Percentiles rank a stretch among this genome's conserved stretches.
Evolutionary conservation across 2,888 invertebrate genomes (phyloP).

Genomic region (Galeopsomyia nigrocyanea): DNA sequence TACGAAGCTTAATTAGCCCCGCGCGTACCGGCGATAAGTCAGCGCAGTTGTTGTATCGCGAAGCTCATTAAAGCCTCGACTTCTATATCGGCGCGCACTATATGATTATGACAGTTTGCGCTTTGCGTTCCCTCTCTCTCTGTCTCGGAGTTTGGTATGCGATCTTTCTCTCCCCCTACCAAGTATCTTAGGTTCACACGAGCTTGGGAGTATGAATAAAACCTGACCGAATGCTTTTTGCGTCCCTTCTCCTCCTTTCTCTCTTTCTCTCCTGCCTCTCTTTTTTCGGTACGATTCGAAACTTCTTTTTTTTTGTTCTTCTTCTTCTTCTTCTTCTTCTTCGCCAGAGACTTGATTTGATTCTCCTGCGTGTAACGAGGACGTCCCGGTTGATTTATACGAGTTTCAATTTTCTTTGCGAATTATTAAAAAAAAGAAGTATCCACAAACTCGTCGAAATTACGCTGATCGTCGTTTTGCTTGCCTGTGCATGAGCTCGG

Average conservation of each 20-base stretch:
- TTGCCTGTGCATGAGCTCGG: no score
- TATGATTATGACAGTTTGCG: no score
- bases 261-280: conserved; percentile 22
- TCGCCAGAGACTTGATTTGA: conserved; percentile 39
- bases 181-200: no score
- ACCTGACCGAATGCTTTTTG: conserved; percentile 45
- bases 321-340: conserved; percentile 36
- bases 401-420: no score
- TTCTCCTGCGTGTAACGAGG: conserved; percentile 40
- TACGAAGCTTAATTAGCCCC: conserved; percentile 21
- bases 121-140: no score
- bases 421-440: no score
- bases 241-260: conserved; percentile 25
- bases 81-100: no score
- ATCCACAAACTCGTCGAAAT: no score
- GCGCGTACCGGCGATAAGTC: no score
- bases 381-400: conserved; percentile 27
- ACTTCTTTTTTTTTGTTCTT: conserved; percentile 28
- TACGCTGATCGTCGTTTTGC: no score
- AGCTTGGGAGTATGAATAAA: conserved; percentile 35
- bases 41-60: no score
- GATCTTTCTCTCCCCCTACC: conserved; percentile 51
- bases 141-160: conserved; percentile 62
- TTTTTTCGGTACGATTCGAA: conserved; percentile 31
- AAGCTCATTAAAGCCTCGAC: no score